Evolutionary conservation across 1,140 invertebrate genomes (phyloP).

Genomic region (Pantala flavescens): DNA sequence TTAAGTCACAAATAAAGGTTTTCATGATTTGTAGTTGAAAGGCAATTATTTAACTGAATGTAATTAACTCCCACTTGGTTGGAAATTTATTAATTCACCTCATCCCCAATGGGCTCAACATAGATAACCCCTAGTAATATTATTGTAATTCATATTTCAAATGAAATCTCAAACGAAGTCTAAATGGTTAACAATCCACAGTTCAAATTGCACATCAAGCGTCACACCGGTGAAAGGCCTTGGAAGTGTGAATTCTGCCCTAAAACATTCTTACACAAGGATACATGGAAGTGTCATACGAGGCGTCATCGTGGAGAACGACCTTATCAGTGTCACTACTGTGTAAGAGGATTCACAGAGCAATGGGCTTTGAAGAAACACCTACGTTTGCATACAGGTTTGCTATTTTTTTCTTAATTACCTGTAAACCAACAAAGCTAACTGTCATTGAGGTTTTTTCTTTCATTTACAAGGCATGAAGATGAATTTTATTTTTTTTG

Average conservation of each 20-base stretch:
- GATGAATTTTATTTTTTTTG: not conserved
- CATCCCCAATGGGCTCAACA: no score
- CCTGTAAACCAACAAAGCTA: no score
- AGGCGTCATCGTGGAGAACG: constrained; percentile 50
- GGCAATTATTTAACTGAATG: no score
- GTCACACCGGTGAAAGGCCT: constrained; percentile 50
- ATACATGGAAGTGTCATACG: constrained; percentile 50
- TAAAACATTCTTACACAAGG: constrained; percentile 54
- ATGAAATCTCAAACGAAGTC: no score
- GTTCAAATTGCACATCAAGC: constrained; percentile 37
- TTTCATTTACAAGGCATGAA: not conserved
- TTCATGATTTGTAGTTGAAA: no score
- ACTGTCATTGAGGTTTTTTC: not conserved
- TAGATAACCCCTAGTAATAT: no score
- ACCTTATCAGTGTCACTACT: constrained; percentile 49
- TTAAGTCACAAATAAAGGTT: no score
- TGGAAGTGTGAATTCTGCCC: constrained; percentile 49
- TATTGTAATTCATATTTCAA: no score
- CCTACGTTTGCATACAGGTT: constrained; percentile 50
- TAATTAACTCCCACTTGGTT: no score
- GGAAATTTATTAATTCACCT: no score
- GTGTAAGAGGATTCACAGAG: constrained; percentile 50
- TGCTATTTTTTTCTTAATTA: constrained; percentile 17
- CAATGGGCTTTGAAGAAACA: constrained; percentile 58
- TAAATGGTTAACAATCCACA: no score